These are phyloP conservation scores for Agrilus planipennis DNA, from an alignment of 1,140 invertebrate genomes.

Conservation along the genomic window DNA sequence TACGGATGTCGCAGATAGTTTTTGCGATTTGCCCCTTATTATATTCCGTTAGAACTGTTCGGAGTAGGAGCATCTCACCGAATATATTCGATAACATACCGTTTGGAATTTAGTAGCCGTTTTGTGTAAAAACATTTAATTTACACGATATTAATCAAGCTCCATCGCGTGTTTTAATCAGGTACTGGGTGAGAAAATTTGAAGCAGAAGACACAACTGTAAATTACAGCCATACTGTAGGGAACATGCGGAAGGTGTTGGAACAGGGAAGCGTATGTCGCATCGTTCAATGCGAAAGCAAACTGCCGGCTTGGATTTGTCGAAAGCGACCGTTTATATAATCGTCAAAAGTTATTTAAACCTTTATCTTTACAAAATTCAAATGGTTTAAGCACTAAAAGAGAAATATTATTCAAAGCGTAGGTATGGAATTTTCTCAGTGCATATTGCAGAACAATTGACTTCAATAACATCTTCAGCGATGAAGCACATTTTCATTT, in stretches of 20 bases:
- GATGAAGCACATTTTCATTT: conserved; percentile 1
- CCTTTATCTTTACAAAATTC: no score
- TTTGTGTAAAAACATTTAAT: no score
- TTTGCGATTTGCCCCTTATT: no score
- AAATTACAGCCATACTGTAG: conserved; percentile 1
- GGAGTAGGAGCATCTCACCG: no score
- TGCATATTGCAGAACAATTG: background rate
- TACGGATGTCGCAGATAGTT: no score
- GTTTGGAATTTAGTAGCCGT: no score
- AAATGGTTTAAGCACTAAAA: background rate
- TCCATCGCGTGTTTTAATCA: conserved; percentile 1
- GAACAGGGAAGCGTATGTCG: background rate
- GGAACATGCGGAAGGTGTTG: background rate
- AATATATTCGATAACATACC: no score
- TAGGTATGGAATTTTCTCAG: background rate
- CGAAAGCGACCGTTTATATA: background rate
- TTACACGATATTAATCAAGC: conserved; percentile 1
- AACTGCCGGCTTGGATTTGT: background rate
- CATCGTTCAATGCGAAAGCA: conserved; percentile 1
- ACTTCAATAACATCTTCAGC: background rate
- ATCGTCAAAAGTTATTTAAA: no score
- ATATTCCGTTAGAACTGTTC: no score
- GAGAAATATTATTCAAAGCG: background rate
- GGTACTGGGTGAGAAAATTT: conserved; percentile 2
- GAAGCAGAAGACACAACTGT: background rate